phyloP scores from a whole-genome alignment of 2,113 vertebrate species.

The Tachysurus vachellii region DNA sequence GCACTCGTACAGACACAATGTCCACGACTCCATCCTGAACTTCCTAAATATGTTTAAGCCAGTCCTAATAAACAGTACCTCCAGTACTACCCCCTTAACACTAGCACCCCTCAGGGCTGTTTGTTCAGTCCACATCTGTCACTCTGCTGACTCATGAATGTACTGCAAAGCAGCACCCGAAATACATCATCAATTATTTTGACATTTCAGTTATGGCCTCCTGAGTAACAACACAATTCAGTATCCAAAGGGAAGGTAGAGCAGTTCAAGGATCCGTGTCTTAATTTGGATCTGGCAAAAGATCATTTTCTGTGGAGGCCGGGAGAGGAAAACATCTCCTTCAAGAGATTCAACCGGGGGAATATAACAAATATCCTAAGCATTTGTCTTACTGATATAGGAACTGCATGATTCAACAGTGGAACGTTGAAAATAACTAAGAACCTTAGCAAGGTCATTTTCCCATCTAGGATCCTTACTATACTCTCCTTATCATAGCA shows the following conservation, averaged over 20 bases:
- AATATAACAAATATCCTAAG: not conserved
- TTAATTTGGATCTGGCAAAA: not conserved
- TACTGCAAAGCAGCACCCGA: not conserved
- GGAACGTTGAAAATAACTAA: not conserved
- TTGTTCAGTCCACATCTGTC: not conserved
- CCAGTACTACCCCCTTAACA: not conserved
- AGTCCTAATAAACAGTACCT: not conserved
- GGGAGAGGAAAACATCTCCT: not conserved
- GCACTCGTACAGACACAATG: not conserved
- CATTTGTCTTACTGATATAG: not conserved
- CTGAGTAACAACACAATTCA: not conserved
- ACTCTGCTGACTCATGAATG: constrained; percentile 5
- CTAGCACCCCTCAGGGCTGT: not conserved
- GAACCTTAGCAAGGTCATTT: not conserved
- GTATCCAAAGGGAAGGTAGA: not conserved
- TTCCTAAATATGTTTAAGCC: not conserved
- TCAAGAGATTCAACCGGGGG: not conserved
- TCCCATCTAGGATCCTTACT: not conserved
- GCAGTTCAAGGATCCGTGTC: not conserved
- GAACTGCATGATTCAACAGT: not conserved
- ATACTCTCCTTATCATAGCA: not conserved
- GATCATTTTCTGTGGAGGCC: not conserved
- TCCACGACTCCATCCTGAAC: not conserved
- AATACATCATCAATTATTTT: not conserved
- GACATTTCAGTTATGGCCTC: not conserved